phyloP scores from a whole-genome alignment of 1,140 invertebrate species.

The Drosophila pachea region DNA sequence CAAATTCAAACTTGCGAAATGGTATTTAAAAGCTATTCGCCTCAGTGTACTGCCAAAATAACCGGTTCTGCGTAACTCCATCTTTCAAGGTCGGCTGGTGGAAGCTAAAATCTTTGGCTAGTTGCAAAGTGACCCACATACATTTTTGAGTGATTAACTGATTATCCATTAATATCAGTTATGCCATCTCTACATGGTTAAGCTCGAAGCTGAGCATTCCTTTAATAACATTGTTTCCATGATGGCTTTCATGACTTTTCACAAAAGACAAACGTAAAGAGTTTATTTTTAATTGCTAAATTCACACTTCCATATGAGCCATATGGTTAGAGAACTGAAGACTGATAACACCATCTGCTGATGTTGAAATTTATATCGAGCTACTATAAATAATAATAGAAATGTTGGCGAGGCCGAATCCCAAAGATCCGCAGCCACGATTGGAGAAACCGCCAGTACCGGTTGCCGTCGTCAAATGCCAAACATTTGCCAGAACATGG shows the following conservation, averaged over 20 bases:
- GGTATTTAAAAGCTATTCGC: constrained; percentile 29
- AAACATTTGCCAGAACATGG: constrained; percentile 64
- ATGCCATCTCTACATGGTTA: too few species aligned
- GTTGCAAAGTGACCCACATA: too few species aligned
- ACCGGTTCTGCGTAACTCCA: neutral
- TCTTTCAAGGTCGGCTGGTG: constrained; percentile 29
- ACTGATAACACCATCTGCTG: neutral
- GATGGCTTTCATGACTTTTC: constrained; percentile 70
- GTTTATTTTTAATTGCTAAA: constrained; percentile 73
- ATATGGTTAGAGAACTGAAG: too few species aligned
- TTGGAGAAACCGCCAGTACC: constrained; percentile 38
- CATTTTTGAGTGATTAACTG: too few species aligned
- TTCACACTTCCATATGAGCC: too few species aligned
- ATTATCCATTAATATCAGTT: too few species aligned
- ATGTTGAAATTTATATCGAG: constrained; percentile 8
- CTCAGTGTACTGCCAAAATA: constrained; percentile 15
- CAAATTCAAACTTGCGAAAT: constrained; percentile 29
- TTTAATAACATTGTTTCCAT: constrained; percentile 61
- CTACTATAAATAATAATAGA: constrained; percentile 74
- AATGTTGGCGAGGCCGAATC: constrained; percentile 52
- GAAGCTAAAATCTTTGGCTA: constrained; percentile 11
- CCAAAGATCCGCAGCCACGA: constrained; percentile 53
- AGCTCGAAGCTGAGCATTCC: neutral
- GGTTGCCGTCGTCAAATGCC: constrained; percentile 51
- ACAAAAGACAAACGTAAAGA: constrained; percentile 71